Base-by-base conservation (phyloP, 2,888 invertebrate genomes). In the Petrolisthes cinctipes region DNA sequence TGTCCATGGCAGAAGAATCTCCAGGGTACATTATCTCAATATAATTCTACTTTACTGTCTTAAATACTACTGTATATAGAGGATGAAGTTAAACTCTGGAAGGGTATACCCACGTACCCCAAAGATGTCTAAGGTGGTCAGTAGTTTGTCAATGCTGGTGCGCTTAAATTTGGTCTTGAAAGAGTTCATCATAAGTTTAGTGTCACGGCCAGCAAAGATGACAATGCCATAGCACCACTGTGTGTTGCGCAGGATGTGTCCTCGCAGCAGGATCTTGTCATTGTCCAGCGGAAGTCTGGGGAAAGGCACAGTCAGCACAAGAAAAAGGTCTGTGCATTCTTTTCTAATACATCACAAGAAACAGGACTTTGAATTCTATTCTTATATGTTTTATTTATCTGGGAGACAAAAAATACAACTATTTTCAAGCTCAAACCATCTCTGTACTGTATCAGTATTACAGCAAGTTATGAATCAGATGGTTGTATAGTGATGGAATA, bases 101-200 rank as follows among this genome's bases (percentile, higher is more conserved):
- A 37, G 1, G 37, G 51, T 23, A 81, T 9, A 66, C 66, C 51
- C 17, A 54, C 88, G 88, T 93, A 98, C 98, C 94, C 99, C 99
- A 94, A 99, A 97, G 93, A 99, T 99, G 93, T 99, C n/a, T 96
- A 94, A 98, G 96, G 95, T 99, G n/a, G n/a, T 99, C 94, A 99
- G 96, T 93, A 99, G 95, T 94, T 98, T 96, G 95, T 99, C 99
- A 93, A 99, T 98, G 93, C 97, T 98, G 92, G 99, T 99, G 94
- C 99, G 96, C 94, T 99, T 99, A 94, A 99, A 99, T 94, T 97
- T 98, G 91, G 98, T 97, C 94, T 99, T 98, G 92, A 99, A 99
- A 92, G 98, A 98, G 94, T 99, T 99, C 95, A 99, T 98, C 99
- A 99, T 99, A 90, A 99, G 95, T 94, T 99, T 99, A 92, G 99